A percentile compares a stretch with the other conserved stretches of the same genome.
These are phyloP conservation scores for Gymnopithys bicolor DNA, from an alignment of 2,797 vertebrate species.

Conservation along the genomic window DNA sequence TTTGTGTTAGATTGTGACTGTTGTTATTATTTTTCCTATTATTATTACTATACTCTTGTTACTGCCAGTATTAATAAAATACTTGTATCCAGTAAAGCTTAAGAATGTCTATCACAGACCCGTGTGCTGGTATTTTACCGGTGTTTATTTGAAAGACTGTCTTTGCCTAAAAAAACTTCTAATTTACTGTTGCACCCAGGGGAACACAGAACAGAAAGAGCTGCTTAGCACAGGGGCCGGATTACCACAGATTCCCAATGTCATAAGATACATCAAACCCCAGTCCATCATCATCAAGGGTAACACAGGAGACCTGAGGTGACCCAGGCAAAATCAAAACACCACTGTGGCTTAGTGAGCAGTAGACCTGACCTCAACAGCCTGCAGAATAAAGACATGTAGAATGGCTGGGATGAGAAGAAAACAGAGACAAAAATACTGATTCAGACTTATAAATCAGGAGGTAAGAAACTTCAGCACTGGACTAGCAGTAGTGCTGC, in stretches of 20 bases:
- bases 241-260: background rate
- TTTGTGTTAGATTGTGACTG: background rate
- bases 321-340: background rate
- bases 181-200: slow-evolving; percentile 16
- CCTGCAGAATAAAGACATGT: background rate
- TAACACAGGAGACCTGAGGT: background rate
- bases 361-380: background rate
- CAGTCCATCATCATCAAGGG: slow-evolving; percentile 30
- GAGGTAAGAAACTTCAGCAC: background rate
- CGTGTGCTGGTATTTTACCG: background rate
- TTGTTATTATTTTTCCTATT: background rate
- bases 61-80: slow-evolving; percentile 51
- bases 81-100: background rate
- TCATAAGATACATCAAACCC: background rate
- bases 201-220: background rate
- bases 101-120: background rate
- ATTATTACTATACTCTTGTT: background rate
- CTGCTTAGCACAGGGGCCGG: background rate
- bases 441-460: background rate
- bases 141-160: slow-evolving; percentile 46
- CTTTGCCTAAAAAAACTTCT: background rate
- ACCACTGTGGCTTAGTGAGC: background rate
- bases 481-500: background rate
- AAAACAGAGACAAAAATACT: background rate
- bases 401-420: background rate